Evolutionary conservation across 2,888 invertebrate species (phyloP).

Genomic region (Lasioglossum leucozonium): DNA sequence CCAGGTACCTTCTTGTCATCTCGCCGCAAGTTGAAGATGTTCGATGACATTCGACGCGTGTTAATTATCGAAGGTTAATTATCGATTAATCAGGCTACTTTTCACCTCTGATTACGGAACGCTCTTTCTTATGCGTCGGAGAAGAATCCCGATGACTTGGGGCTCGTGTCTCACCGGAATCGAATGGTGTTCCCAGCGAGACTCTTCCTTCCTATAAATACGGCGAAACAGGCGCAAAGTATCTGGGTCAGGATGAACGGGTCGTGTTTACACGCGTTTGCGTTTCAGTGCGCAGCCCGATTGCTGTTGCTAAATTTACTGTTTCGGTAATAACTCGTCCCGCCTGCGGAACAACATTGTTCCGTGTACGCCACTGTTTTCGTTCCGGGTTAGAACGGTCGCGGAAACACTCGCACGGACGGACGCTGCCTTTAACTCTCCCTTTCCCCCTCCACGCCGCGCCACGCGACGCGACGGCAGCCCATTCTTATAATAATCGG

Average conservation of each 20-base stretch:
- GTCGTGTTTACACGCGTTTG: slow-evolving; percentile 52
- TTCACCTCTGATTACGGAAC: neutral
- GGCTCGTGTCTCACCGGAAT: slow-evolving; percentile 17
- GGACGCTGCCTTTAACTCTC: neutral
- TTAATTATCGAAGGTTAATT: neutral
- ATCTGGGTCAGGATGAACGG: slow-evolving; percentile 63
- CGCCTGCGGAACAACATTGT: slow-evolving; percentile 1
- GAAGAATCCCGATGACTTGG: neutral
- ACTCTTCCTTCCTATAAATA: slow-evolving; percentile 60
- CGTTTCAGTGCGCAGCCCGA: slow-evolving; percentile 28
- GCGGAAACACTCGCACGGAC: neutral
- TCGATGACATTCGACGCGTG: neutral
- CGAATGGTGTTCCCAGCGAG: slow-evolving; percentile 11
- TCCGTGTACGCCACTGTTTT: slow-evolving; percentile 4
- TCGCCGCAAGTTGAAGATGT: neutral
- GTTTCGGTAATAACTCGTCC: slow-evolving; percentile 50
- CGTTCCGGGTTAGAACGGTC: neutral
- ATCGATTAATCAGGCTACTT: neutral
- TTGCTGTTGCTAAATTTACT: slow-evolving; percentile 52
- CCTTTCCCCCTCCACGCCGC: no score
- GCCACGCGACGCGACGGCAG: neutral
- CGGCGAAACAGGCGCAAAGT: slow-evolving; percentile 38
- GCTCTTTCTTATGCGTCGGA: neutral
- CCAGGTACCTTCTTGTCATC: no score
- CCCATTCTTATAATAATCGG: neutral